phyloP scores from a whole-genome alignment of 2,113 vertebrate genomes.

The Tenrec ecaudatus region DNA sequence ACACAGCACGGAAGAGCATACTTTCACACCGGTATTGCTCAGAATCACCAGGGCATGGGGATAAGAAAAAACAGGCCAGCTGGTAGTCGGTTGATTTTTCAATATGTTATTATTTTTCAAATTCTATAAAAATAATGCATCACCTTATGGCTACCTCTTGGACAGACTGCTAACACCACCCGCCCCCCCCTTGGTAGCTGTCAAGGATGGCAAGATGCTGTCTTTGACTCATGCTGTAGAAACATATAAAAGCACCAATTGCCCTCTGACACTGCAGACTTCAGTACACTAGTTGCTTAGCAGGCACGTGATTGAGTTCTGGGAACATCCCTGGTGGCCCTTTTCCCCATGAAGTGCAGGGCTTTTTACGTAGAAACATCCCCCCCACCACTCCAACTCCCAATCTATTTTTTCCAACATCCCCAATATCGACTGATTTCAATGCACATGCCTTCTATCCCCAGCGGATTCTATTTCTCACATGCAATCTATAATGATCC shows the following conservation, averaged over 20 bases:
- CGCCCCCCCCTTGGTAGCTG: not conserved
- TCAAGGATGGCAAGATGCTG: not conserved
- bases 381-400: not conserved
- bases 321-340: not conserved
- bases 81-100: not conserved
- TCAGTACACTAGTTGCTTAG: not conserved
- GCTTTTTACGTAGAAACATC: not conserved
- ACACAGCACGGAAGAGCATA: not conserved
- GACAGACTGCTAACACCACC: not conserved
- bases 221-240: not conserved
- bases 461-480: conserved; percentile 1
- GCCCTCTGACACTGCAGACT: not conserved
- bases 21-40: conserved; percentile 22
- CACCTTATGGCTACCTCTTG: not conserved
- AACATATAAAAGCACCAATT: not conserved
- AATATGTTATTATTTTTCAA: not conserved
- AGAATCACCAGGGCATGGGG: not conserved
- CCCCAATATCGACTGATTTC: not conserved
- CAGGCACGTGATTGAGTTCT: not conserved
- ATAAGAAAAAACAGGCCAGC: conserved; percentile 4
- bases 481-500: too few species aligned
- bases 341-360: not conserved
- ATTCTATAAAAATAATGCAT: not conserved
- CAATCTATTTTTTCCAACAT: conserved; percentile 7
- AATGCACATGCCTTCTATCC: not conserved